A percentile compares a stretch with the other conserved stretches of the same genome.
Conservation (phyloP, 2,113 vertebrate species). For the Entosphenus tridentatus region DNA sequence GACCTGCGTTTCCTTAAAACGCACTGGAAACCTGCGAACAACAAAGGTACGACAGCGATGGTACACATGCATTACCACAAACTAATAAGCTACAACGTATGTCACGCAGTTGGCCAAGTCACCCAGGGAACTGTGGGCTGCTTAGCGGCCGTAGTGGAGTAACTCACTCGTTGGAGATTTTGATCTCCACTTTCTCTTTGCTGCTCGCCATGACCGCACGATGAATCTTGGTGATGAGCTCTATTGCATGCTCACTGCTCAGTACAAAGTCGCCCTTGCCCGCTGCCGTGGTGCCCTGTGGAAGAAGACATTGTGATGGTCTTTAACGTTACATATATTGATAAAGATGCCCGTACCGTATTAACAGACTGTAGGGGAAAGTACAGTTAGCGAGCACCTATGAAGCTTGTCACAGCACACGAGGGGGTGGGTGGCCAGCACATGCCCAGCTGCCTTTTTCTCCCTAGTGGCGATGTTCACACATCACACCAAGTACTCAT, state of each 20-base stretch:
- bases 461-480: neutral
- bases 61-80: neutral
- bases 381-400: neutral
- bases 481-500: neutral
- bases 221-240: conserved; percentile 88
- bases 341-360: neutral
- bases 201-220: conserved; percentile 42
- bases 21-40: neutral
- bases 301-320: conserved; percentile 8
- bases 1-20: neutral
- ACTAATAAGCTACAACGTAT: neutral
- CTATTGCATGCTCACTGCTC: conserved; percentile 78
- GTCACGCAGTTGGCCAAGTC: neutral
- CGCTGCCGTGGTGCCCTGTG: conserved; percentile 57
- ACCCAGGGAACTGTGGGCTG: neutral
- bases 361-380: neutral
- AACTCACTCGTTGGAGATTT: conserved; percentile 90
- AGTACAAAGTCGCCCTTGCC: conserved; percentile 89
- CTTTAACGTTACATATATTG: neutral
- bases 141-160: neutral
- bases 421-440: neutral
- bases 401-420: neutral
- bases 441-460: neutral
- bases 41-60: neutral
- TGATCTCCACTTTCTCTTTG: conserved; percentile 48